phyloP scores from a whole-genome alignment of 2,113 vertebrate genomes.

The Pseudorasbora parva region DNA sequence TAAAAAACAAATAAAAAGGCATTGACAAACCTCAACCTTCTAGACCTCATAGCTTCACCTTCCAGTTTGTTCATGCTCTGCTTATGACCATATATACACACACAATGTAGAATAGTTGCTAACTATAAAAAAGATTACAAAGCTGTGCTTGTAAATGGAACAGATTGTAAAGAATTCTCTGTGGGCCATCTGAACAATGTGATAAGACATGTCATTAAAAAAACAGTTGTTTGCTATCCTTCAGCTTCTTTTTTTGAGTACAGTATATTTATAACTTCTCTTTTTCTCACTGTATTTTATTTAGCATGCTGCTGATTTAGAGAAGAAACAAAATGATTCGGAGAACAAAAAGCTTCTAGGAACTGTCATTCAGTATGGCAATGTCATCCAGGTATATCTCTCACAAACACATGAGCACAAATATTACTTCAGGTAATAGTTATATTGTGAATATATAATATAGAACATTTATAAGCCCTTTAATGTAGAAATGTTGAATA shows the following conservation, averaged over 20 bases:
- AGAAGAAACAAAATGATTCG: conserved; percentile 98
- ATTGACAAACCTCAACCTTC: neutral
- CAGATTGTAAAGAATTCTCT: conserved; percentile 16
- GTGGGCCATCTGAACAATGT: conserved; percentile 19
- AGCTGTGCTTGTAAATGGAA: neutral
- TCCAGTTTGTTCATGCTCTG: neutral
- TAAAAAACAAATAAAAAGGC: neutral
- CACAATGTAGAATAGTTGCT: conserved; percentile 2
- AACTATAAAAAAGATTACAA: conserved; percentile 11
- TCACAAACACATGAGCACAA: neutral
- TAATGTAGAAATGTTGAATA: neutral
- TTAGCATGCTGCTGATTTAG: conserved; percentile 95
- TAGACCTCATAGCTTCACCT: neutral
- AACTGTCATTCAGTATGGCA: conserved; percentile 94
- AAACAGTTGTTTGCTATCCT: neutral
- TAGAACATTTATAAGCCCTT: neutral
- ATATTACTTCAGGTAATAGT: neutral
- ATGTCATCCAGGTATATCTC: conserved; percentile 89
- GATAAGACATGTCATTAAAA: neutral
- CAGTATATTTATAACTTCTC: neutral
- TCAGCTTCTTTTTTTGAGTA: neutral
- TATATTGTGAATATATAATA: neutral
- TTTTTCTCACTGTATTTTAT: conserved; percentile 25
- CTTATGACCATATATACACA: conserved; percentile 13
- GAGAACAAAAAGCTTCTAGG: conserved; percentile 96